A percentile compares a stretch with the other conserved stretches of the same genome.
phyloP scores from a whole-genome alignment of 1,140 invertebrate species.

The Druon quercuslanigerum region DNA sequence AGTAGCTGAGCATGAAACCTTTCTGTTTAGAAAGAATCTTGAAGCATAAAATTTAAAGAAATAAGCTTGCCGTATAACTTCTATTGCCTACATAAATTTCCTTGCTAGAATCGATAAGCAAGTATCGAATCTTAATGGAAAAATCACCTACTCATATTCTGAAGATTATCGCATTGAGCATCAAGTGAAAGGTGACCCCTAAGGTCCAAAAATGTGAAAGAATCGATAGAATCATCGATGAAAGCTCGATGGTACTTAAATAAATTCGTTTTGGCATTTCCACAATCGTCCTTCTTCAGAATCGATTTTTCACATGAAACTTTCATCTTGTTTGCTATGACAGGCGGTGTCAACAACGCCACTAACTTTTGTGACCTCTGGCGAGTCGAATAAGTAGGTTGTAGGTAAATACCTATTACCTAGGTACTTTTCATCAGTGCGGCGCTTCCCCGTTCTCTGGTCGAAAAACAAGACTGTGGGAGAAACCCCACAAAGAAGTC shows the following conservation, averaged over 20 bases:
- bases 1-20: too few relatives aligned
- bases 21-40: background rate
- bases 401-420: slow-evolving; percentile 9
- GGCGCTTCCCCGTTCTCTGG: background rate
- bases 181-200: slow-evolving; percentile 25
- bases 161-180: slow-evolving; percentile 13
- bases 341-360: slow-evolving; percentile 15
- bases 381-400: slow-evolving; percentile 24
- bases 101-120: slow-evolving; percentile 16
- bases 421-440: background rate
- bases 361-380: slow-evolving; percentile 19
- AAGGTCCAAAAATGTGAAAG: background rate
- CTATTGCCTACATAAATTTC: background rate
- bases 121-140: background rate
- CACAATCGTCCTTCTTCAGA: background rate
- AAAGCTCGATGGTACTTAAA: background rate
- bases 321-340: slow-evolving; percentile 18
- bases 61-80: slow-evolving; percentile 5
- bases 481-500: background rate
- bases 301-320: slow-evolving; percentile 7
- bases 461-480: slow-evolving; percentile 11
- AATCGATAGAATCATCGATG: slow-evolving; percentile 17
- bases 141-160: slow-evolving; percentile 1
- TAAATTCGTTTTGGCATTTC: slow-evolving; percentile 5
- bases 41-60: background rate